A percentile compares a stretch with the other conserved stretches of the same genome.
phyloP scores from a whole-genome alignment of 2,888 invertebrate species.

The Tromatobia lineatoria region DNA sequence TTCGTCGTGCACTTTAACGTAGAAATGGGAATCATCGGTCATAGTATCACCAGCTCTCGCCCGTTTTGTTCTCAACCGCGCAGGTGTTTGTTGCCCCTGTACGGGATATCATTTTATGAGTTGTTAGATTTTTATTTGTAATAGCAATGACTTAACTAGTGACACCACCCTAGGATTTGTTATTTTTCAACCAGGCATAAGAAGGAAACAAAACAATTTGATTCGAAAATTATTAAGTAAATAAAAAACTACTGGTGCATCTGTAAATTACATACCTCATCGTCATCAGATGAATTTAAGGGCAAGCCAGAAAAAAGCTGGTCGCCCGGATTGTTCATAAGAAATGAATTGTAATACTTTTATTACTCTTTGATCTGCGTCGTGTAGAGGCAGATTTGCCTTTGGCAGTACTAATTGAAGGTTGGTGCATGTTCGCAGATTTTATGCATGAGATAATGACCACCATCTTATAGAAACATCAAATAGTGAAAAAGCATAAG shows the following conservation, averaged over 20 bases:
- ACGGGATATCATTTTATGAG: neutral
- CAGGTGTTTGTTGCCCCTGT: neutral
- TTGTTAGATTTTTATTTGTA: neutral
- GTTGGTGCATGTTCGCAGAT: neutral
- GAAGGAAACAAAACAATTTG: neutral
- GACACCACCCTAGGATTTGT: neutral
- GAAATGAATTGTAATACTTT: neutral
- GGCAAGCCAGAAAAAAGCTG: neutral
- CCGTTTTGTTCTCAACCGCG: neutral
- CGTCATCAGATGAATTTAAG: slow-evolving; percentile 3
- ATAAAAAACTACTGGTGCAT: neutral
- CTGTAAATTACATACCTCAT: neutral
- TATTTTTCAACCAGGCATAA: neutral
- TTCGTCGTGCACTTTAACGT: neutral
- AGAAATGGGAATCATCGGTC: neutral
- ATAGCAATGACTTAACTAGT: neutral
- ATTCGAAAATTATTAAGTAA: neutral
- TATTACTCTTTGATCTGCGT: slow-evolving; percentile 17
- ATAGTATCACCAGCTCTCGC: slow-evolving; percentile 2
- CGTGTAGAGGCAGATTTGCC: slow-evolving; percentile 18
- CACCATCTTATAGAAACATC: neutral
- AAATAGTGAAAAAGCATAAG: neutral
- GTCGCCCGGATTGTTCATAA: neutral
- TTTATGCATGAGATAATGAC: neutral
- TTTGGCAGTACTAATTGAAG: neutral